These are phyloP conservation scores for Plutomurus gul DNA, from an alignment of 1,140 invertebrate species.

Conservation along the genomic window DNA sequence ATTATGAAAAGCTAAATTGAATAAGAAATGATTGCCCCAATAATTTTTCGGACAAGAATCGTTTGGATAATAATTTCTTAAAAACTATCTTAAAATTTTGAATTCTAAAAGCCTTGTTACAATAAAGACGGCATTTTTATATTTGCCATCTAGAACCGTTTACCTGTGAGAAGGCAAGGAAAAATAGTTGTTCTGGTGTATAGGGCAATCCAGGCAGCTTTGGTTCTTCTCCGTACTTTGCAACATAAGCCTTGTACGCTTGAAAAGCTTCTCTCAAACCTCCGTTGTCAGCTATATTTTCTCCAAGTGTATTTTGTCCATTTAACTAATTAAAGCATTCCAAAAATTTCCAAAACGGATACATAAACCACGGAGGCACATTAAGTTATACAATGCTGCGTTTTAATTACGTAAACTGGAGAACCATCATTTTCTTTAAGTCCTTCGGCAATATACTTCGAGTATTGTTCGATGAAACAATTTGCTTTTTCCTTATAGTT, in stretches of 20 bases:
- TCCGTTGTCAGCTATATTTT: slow-evolving; percentile 74
- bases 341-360: not conserved
- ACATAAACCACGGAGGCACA: too few species aligned
- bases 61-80: too few species aligned
- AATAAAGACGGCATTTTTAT: too few species aligned
- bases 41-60: not conserved
- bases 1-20: too few species aligned
- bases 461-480: slow-evolving; percentile 42
- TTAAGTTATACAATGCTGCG: not conserved
- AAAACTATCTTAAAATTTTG: too few species aligned
- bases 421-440: not conserved
- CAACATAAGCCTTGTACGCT: slow-evolving; percentile 31
- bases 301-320: slow-evolving; percentile 38
- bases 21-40: not conserved
- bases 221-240: not conserved
- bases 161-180: slow-evolving; percentile 83
- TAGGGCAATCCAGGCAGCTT: slow-evolving; percentile 73
- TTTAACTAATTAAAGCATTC: slow-evolving; percentile 26
- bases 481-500: slow-evolving; percentile 28
- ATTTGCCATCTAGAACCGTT: not conserved
- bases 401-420: not conserved
- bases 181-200: slow-evolving; percentile 83
- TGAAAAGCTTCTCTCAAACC: slow-evolving; percentile 31
- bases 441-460: not conserved
- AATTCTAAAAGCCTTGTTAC: too few species aligned